These are phyloP conservation scores for Magallana nippona DNA, from an alignment of 2,888 invertebrate species.

Conservation along the genomic window DNA sequence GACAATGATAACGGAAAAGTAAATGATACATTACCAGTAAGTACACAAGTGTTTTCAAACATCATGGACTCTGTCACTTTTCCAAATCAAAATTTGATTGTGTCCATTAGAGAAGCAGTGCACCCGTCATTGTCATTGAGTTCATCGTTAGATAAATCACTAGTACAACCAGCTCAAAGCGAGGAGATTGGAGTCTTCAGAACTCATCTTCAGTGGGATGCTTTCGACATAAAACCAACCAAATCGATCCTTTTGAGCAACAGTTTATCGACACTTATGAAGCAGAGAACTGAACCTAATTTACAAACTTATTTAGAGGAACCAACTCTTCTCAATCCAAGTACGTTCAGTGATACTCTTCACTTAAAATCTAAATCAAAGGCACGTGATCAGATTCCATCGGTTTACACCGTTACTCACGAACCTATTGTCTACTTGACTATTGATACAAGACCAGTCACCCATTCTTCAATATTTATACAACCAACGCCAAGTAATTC, in stretches of 20 bases:
- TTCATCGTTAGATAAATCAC: not conserved
- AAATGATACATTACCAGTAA: too few relatives aligned
- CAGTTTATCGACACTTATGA: not conserved
- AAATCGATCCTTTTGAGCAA: not conserved
- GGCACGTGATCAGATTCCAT: not conserved
- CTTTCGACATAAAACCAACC: slow-evolving; percentile 4
- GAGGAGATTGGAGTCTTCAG: not conserved
- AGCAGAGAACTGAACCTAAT: not conserved
- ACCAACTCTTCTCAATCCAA: not conserved
- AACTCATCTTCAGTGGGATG: slow-evolving; percentile 18
- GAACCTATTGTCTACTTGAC: not conserved
- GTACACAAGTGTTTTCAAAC: not conserved
- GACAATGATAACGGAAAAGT: too few relatives aligned
- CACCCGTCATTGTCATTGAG: not conserved
- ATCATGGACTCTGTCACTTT: not conserved
- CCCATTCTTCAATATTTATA: not conserved
- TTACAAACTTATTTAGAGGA: not conserved
- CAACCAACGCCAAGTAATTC: not conserved
- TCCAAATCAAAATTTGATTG: not conserved
- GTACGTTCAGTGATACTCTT: not conserved
- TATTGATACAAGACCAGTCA: not conserved
- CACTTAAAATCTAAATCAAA: not conserved
- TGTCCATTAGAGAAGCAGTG: not conserved
- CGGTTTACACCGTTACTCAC: slow-evolving; percentile 5
- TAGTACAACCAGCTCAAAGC: not conserved